These are phyloP conservation scores for Neomicropteryx cornuta DNA, from an alignment of 1,140 invertebrate species.

Conservation along the genomic window DNA sequence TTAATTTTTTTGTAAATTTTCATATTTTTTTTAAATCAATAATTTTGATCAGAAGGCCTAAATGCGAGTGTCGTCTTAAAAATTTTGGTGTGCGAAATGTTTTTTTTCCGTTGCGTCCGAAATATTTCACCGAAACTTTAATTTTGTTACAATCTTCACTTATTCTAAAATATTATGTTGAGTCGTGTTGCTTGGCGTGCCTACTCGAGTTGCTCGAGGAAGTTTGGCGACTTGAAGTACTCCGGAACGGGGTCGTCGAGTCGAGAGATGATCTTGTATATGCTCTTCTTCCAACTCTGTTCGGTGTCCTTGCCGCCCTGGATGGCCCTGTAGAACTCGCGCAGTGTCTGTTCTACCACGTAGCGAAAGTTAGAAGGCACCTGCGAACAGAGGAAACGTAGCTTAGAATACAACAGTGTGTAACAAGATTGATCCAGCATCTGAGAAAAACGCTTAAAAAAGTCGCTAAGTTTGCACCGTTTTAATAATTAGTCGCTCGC, in stretches of 20 bases:
- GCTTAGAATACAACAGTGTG: too few relatives aligned
- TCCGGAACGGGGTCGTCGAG: conserved; percentile 97
- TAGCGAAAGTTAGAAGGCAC: conserved; percentile 93
- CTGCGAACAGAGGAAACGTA: conserved; percentile 45
- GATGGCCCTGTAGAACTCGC: conserved; percentile 98
- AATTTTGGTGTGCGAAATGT: conserved; percentile 39
- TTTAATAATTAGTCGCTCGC: too few relatives aligned
- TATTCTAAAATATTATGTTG: conserved; percentile 27
- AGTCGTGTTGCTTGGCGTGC: conserved; percentile 23
- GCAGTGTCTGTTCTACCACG: conserved; percentile 92
- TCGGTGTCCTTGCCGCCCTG: conserved; percentile 91
- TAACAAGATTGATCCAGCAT: too few relatives aligned
- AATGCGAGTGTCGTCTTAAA: conserved; percentile 42
- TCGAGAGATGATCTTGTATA: conserved; percentile 99
- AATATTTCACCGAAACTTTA: conserved; percentile 6
- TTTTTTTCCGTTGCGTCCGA: background rate
- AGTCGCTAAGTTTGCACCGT: too few relatives aligned
- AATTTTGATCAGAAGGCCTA: conserved; percentile 48
- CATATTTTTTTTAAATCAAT: conserved; percentile 39
- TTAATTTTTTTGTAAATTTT: conserved; percentile 32
- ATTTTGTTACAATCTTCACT: conserved; percentile 11
- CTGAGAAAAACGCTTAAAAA: too few relatives aligned
- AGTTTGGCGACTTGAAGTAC: conserved; percentile 99
- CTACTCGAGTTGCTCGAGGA: conserved; percentile 96
- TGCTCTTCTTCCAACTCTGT: conserved; percentile 99